These are phyloP conservation scores for Aleiodes alternator DNA, from an alignment of 2,888 invertebrate genomes.

Conservation along the genomic window DNA sequence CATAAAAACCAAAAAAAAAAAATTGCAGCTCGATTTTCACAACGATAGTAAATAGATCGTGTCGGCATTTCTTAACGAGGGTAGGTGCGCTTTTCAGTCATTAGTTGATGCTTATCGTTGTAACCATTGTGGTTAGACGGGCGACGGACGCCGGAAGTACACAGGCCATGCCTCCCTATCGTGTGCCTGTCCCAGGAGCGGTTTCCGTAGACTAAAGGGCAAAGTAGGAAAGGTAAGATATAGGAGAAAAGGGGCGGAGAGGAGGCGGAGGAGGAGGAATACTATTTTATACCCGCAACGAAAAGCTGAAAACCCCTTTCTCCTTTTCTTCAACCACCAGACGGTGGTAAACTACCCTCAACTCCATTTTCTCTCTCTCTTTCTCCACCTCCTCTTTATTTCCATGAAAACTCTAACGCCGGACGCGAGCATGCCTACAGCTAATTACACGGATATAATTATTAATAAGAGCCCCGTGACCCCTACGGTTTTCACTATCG, in stretches of 20 bases:
- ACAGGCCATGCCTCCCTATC: slow-evolving; percentile 43
- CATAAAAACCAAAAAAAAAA: slow-evolving; percentile 18
- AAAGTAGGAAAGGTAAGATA: too few relatives aligned
- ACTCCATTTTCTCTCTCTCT: slow-evolving; percentile 5
- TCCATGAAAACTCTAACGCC: slow-evolving; percentile 32
- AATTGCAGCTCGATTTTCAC: neutral
- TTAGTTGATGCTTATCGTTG: slow-evolving; percentile 69
- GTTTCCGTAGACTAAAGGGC: slow-evolving; percentile 2
- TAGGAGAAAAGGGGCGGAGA: neutral
- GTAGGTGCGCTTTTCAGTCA: slow-evolving; percentile 67
- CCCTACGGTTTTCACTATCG: slow-evolving; percentile 40
- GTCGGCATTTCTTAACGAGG: slow-evolving; percentile 71
- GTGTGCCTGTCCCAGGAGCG: slow-evolving; percentile 31
- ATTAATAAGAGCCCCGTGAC: slow-evolving; percentile 57
- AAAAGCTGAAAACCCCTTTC: slow-evolving; percentile 34
- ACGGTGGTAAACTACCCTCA: slow-evolving; percentile 40
- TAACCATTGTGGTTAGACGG: slow-evolving; percentile 69
- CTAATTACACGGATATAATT: slow-evolving; percentile 61
- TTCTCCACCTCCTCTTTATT: too few relatives aligned
- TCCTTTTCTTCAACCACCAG: slow-evolving; percentile 24
- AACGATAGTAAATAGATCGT: slow-evolving; percentile 60
- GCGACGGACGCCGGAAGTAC: slow-evolving; percentile 52
- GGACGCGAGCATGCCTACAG: slow-evolving; percentile 54
- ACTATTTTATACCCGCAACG: slow-evolving; percentile 40
- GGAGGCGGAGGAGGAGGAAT: slow-evolving; percentile 23